Evolutionary conservation across 2,797 vertebrate species (phyloP).

Genomic region (Molossus alvarezi): DNA sequence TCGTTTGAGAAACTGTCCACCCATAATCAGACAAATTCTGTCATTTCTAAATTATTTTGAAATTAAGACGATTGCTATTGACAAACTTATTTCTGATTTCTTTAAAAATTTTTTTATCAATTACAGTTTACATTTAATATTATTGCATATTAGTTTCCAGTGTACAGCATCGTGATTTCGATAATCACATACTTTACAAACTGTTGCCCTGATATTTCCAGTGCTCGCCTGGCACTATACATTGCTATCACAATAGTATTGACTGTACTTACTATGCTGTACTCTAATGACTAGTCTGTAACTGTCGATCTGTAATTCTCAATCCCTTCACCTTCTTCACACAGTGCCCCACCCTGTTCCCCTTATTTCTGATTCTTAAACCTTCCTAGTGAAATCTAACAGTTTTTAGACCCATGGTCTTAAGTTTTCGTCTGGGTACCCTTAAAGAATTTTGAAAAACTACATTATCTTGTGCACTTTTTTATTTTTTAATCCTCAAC

Average conservation of each 20-base stretch:
- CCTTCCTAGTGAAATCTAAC: conserved; percentile 19
- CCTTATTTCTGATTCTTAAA: conserved; percentile 21
- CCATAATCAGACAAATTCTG: not conserved
- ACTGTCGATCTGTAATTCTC: not conserved
- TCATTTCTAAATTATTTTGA: conserved; percentile 62
- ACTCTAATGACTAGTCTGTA: too few relatives aligned
- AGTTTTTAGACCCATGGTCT: not conserved
- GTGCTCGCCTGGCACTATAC: too few relatives aligned
- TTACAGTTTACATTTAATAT: not conserved
- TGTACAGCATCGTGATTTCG: not conserved
- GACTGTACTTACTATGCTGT: too few relatives aligned
- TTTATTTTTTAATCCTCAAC: too few relatives aligned
- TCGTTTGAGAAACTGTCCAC: not conserved
- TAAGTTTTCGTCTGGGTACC: not conserved
- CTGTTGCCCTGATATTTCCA: too few relatives aligned
- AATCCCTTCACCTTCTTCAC: not conserved
- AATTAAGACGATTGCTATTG: conserved; percentile 42
- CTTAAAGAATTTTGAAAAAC: conserved; percentile 46
- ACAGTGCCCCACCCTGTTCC: not conserved
- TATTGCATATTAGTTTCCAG: not conserved
- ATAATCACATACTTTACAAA: too few relatives aligned
- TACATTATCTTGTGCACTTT: not conserved
- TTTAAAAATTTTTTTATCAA: not conserved
- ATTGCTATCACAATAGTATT: too few relatives aligned
- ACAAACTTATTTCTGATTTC: conserved; percentile 37